A percentile compares a stretch with the other conserved stretches of the same genome.
phyloP scores from a whole-genome alignment of 2,797 vertebrate genomes.

The Danio choprae region DNA sequence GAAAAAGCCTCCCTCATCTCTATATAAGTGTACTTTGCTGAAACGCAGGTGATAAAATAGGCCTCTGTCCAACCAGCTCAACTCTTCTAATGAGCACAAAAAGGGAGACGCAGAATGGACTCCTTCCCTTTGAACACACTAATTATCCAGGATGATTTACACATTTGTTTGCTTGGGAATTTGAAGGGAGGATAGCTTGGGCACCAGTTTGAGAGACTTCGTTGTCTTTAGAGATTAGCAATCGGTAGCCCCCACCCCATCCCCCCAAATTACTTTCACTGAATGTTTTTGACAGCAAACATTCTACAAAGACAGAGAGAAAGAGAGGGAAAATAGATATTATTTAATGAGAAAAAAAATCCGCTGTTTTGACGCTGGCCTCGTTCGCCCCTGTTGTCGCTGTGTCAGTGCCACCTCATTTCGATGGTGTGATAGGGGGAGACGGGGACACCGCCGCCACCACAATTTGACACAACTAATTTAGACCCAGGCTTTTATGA shows the following conservation, averaged over 20 bases:
- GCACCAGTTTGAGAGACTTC: constrained; percentile 23
- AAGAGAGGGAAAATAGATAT: constrained; percentile 32
- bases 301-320: constrained; percentile 45
- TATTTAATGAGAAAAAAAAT: constrained; percentile 64
- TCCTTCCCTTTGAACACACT: constrained; percentile 45
- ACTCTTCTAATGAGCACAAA: constrained; percentile 56
- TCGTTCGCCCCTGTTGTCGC: background rate
- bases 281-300: constrained; percentile 19
- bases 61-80: constrained; percentile 54
- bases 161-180: constrained; percentile 39
- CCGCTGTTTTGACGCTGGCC: constrained; percentile 8
- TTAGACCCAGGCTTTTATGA: constrained; percentile 75
- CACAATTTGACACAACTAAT: constrained; percentile 81
- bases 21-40: constrained; percentile 60
- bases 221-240: constrained; percentile 43
- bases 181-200: constrained; percentile 40
- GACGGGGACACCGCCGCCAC: constrained; percentile 65
- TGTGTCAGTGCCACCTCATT: constrained; percentile 73
- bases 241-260: constrained; percentile 20
- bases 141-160: constrained; percentile 56
- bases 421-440: constrained; percentile 70
- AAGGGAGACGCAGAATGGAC: constrained; percentile 24
- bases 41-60: constrained; percentile 57
- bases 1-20: constrained; percentile 52
- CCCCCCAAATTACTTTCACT: constrained; percentile 47